Conservation (phyloP, 2,113 vertebrate genomes). For the Electrona antarctica region DNA sequence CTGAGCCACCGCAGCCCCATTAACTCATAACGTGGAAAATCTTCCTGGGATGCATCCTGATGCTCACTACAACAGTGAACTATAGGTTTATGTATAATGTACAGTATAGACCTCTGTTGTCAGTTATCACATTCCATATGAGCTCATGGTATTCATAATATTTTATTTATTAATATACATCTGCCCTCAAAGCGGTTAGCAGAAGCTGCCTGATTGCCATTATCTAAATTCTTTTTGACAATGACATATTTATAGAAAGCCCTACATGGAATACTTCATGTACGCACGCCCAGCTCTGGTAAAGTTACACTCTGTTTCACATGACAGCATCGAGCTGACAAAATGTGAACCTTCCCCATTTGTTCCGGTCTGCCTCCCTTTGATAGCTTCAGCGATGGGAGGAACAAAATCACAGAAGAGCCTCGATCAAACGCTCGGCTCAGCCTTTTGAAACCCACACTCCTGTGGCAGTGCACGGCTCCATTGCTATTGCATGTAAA, state of each 20-base stretch:
- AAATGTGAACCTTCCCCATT: slow-evolving; percentile 47
- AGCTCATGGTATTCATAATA: not conserved
- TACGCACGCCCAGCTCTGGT: slow-evolving; percentile 5
- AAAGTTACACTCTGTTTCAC: slow-evolving; percentile 43
- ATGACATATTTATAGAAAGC: not conserved
- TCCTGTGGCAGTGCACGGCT: slow-evolving; percentile 19
- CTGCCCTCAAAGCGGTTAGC: no score
- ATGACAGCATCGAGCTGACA: slow-evolving; percentile 35
- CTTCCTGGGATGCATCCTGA: no score
- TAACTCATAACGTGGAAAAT: no score
- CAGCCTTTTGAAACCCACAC: slow-evolving; percentile 46
- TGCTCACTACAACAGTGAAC: no score
- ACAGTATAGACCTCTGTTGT: not conserved
- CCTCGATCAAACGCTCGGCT: slow-evolving; percentile 57
- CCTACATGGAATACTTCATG: not conserved
- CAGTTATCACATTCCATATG: not conserved
- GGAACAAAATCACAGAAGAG: slow-evolving; percentile 51
- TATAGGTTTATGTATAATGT: no score
- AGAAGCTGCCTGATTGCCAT: not conserved
- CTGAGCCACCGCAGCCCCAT: no score
- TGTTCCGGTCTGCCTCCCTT: slow-evolving; percentile 46
- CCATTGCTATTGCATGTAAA: slow-evolving; percentile 40
- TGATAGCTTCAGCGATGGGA: slow-evolving; percentile 54
- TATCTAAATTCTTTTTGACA: slow-evolving; percentile 4
- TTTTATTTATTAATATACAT: no score